Conservation (phyloP, 2,888 invertebrate genomes). For the Lasius fuliginosus region DNA sequence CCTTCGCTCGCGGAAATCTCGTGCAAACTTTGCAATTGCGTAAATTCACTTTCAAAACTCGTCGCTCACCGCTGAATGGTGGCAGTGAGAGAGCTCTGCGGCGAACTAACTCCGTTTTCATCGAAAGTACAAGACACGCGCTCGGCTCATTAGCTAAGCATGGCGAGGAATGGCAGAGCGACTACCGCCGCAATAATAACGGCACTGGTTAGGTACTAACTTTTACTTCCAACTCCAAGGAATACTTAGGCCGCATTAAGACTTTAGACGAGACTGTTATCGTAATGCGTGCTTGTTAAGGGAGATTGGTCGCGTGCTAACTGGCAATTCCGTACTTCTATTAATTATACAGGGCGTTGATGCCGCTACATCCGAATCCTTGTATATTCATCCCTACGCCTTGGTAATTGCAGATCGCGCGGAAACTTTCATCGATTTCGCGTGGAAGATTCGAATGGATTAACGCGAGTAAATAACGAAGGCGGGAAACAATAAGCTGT, state of each 20-base stretch:
- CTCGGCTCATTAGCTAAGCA: slow-evolving; percentile 72
- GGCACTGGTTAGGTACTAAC: slow-evolving; percentile 61
- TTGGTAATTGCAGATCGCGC: slow-evolving; percentile 10
- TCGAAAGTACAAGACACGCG: slow-evolving; percentile 67
- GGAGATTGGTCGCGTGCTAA: slow-evolving; percentile 50
- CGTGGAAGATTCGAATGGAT: slow-evolving; percentile 12
- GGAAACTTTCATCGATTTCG: slow-evolving; percentile 19
- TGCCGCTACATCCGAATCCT: slow-evolving; percentile 29
- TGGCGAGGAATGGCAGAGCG: slow-evolving; percentile 55
- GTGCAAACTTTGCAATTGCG: slow-evolving; percentile 58
- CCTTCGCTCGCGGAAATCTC: slow-evolving; percentile 53
- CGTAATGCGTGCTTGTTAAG: slow-evolving; percentile 56
- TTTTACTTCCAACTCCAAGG: slow-evolving; percentile 60
- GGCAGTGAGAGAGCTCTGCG: slow-evolving; percentile 8
- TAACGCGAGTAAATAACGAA: slow-evolving; percentile 25
- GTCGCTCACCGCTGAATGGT: slow-evolving; percentile 49
- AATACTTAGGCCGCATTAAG: slow-evolving; percentile 67
- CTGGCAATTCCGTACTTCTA: slow-evolving; percentile 46
- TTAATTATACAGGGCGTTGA: slow-evolving; percentile 50
- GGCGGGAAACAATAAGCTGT: slow-evolving; percentile 2
- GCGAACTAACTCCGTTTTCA: slow-evolving; percentile 69
- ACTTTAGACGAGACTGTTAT: slow-evolving; percentile 49
- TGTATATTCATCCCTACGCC: slow-evolving; percentile 21
- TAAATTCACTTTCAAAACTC: slow-evolving; percentile 69
- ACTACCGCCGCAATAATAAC: slow-evolving; percentile 40